Evolutionary conservation across 2,797 vertebrate genomes (phyloP).

Genomic region (Pseudopleuronectes americanus): DNA sequence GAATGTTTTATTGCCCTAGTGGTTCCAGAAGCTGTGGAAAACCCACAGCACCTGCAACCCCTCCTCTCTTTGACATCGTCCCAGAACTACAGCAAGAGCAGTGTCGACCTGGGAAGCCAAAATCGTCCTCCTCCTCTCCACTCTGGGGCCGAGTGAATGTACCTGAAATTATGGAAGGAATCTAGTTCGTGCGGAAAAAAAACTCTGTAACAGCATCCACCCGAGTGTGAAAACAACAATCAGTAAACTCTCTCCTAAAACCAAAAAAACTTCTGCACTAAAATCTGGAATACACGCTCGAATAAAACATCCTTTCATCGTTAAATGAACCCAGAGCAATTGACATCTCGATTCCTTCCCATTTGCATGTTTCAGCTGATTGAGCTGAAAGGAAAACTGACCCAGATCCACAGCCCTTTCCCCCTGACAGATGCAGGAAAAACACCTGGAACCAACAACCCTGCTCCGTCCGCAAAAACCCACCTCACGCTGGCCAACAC

Average conservation of each 20-base stretch:
- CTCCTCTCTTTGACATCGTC: slow-evolving; percentile 1
- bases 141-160: slow-evolving; percentile 53
- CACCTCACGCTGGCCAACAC: background rate
- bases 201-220: slow-evolving; percentile 27
- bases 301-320: slow-evolving; percentile 29
- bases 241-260: slow-evolving; percentile 24
- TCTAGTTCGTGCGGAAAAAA: slow-evolving; percentile 16
- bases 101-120: slow-evolving; percentile 22
- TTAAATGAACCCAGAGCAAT: slow-evolving; percentile 8
- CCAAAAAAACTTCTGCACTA: background rate
- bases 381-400: slow-evolving; percentile 25
- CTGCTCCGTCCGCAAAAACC: slow-evolving; percentile 17
- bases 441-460: slow-evolving; percentile 13
- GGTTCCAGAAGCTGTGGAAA: slow-evolving; percentile 30
- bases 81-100: slow-evolving; percentile 16
- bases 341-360: slow-evolving; percentile 30
- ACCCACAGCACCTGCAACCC: slow-evolving; percentile 18
- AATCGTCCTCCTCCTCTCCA: background rate
- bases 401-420: slow-evolving; percentile 15
- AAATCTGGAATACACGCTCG: slow-evolving; percentile 9
- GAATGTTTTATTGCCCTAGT: slow-evolving; percentile 47
- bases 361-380: slow-evolving; percentile 41
- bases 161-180: slow-evolving; percentile 64
- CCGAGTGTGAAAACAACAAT: slow-evolving; percentile 14
- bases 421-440: slow-evolving; percentile 1